Percentiles rank a stretch among this genome's conserved stretches.
These are phyloP conservation scores for Streblospio benedicti DNA, from an alignment of 1,140 invertebrate genomes.

Conservation along the genomic window DNA sequence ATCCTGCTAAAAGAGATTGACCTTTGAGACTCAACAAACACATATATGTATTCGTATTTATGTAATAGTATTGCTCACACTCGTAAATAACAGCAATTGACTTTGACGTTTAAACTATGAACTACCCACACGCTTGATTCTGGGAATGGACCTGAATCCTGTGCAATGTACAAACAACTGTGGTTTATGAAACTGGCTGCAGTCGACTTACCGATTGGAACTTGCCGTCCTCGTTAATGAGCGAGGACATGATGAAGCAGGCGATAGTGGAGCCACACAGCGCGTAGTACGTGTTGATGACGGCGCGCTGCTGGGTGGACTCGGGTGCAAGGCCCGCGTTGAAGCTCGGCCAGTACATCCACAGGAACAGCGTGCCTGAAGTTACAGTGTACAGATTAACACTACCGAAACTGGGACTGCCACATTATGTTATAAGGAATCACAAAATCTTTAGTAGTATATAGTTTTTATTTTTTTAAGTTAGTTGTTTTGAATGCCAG, in stretches of 20 bases:
- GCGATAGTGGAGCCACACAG: background rate
- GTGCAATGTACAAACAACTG: background rate
- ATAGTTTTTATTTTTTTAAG: no score
- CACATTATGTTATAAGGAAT: no score
- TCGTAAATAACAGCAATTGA: background rate
- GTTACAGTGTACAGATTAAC: background rate
- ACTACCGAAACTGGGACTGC: no score
- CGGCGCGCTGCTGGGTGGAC: background rate
- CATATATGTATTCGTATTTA: background rate
- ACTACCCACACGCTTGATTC: background rate
- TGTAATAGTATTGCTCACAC: background rate
- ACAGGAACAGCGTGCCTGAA: slow-evolving; percentile 82
- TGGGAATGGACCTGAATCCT: background rate
- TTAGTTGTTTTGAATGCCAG: no score
- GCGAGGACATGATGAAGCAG: slow-evolving; percentile 4
- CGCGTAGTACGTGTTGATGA: slow-evolving; percentile 1
- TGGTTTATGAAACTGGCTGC: background rate
- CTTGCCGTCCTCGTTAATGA: background rate
- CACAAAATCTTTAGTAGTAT: no score
- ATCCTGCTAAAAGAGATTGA: no score
- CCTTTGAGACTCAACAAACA: no score
- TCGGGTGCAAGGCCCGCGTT: slow-evolving; percentile 63
- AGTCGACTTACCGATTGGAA: background rate
- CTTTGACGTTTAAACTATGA: background rate
- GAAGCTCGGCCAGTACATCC: slow-evolving; percentile 94